Evolutionary conservation across 53 echinoderm and acorn worm species (phyloP), one percentile per base, ranked within the genome.

Genomic region (Apostichopus leukothele): DNA sequence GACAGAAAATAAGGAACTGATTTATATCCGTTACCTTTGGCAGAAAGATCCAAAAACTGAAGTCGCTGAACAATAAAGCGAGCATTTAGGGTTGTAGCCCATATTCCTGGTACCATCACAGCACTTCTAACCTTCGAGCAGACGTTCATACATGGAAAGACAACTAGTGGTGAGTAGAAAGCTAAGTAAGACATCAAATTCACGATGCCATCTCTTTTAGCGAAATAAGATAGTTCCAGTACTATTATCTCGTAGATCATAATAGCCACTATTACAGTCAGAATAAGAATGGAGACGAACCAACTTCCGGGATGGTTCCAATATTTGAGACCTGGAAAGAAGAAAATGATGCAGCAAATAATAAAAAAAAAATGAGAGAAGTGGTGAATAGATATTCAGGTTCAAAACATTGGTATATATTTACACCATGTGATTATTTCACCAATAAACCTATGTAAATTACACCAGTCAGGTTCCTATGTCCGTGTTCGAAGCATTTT

Each of bases 291-390:
- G 26, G 85, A 85, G 9, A 85, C 14, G 6, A 68, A 26, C 27
- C 85, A 50, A 60, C 85, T 85, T 11, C 85, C 85, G 6, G 23
- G 85, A 85, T 85, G 85, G 12, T 85, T 85, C 85, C 85, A 85
- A 59, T 26, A 21, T 85, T 67, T 27, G 4, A 85, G 63, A 9
- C 85, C 39, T 39, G 39, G 39, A 0, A 27, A 1, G 27, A 27
- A 27, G 27, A 27, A 27, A 39, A 39, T 39, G 39, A 39, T 39
- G 39, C 39, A 39, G 39, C 39, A 39, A 39, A 39, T 39, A 0
- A 39, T 39, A 1, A 39, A 25, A 25, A 27, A 27, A 39, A 39
- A 39, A 39, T 39, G 39, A 39, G 39, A 39, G 39, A 39, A 39
- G 39, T 39, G 39, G 3, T 39, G 39, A 39, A 39, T 27, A 27